These are phyloP conservation scores for Heliconius hewitsoni DNA, from an alignment of 1,140 invertebrate genomes.

Conservation along the genomic window DNA sequence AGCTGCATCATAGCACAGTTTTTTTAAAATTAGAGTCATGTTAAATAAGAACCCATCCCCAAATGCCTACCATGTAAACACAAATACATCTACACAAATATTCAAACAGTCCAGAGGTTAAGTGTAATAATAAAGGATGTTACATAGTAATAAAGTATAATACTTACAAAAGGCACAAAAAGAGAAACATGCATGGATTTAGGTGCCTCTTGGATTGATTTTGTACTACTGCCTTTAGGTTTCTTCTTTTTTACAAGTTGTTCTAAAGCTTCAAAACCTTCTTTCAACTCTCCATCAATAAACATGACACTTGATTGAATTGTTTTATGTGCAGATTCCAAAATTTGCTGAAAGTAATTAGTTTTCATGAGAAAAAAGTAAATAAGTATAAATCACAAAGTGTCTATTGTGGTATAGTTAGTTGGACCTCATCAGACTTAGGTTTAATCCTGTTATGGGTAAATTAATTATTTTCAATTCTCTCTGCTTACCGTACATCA, in stretches of 20 bases:
- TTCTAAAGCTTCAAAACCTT: conserved; percentile 81
- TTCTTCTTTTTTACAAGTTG: conserved; percentile 82
- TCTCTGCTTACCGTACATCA: too few relatives aligned
- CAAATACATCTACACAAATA: too few relatives aligned
- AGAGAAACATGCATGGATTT: conserved; percentile 80
- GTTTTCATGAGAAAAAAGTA: neutral
- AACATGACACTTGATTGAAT: conserved; percentile 83
- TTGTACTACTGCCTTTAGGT: conserved; percentile 67
- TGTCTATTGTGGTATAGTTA: too few relatives aligned
- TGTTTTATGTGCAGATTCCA: conserved; percentile 81
- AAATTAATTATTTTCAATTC: too few relatives aligned
- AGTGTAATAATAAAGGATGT: neutral
- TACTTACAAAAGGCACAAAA: conserved; percentile 86
- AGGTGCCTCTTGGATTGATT: conserved; percentile 60
- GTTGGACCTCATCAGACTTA: too few relatives aligned
- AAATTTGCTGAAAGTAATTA: conserved; percentile 80
- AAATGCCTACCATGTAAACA: too few relatives aligned
- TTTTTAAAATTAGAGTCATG: too few relatives aligned
- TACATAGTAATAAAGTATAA: neutral
- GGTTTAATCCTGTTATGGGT: too few relatives aligned
- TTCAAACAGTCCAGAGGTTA: neutral
- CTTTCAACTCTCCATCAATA: conserved; percentile 83
- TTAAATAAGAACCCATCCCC: too few relatives aligned
- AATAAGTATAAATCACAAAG: neutral
- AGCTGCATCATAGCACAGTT: too few relatives aligned